Evolutionary conservation across 2,797 vertebrate genomes (phyloP).

Genomic region (Thunnus albacares): DNA sequence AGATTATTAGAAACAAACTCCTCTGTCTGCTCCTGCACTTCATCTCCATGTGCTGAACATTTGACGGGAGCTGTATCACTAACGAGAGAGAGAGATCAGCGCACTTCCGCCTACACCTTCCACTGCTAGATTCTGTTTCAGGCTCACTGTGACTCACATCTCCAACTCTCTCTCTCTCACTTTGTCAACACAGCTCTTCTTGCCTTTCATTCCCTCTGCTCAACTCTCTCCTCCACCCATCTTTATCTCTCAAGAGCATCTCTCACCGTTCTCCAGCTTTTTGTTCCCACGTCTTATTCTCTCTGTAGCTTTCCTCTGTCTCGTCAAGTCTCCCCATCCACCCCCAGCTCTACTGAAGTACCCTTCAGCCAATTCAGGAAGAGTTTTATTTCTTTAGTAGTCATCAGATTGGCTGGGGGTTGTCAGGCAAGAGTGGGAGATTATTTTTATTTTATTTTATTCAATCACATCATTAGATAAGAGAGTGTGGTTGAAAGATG

Average conservation of each 20-base stretch:
- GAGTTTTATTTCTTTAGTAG: neutral
- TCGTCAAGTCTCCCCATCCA: neutral
- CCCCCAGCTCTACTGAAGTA: neutral
- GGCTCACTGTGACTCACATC: conserved; percentile 57
- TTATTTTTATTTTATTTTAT: neutral
- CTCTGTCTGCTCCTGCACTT: conserved; percentile 4
- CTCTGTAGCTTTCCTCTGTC: neutral
- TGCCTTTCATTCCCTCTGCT: neutral
- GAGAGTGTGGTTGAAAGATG: neutral
- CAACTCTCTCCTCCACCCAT: neutral
- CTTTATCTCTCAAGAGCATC: neutral
- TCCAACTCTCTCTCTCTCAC: conserved; percentile 37
- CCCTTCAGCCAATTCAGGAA: neutral
- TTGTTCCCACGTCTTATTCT: neutral
- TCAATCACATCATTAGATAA: neutral
- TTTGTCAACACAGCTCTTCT: conserved; percentile 33
- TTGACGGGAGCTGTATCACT: conserved; percentile 21
- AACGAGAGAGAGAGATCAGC: conserved; percentile 40
- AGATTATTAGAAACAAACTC: conserved; percentile 8
- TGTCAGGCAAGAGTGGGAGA: neutral
- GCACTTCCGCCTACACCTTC: conserved; percentile 57
- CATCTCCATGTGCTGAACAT: conserved; percentile 18
- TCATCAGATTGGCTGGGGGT: neutral
- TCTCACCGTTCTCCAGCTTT: neutral
- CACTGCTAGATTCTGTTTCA: conserved; percentile 52